Conservation (phyloP, 2,888 invertebrate genomes). For the Oxystoma pomonae region DNA sequence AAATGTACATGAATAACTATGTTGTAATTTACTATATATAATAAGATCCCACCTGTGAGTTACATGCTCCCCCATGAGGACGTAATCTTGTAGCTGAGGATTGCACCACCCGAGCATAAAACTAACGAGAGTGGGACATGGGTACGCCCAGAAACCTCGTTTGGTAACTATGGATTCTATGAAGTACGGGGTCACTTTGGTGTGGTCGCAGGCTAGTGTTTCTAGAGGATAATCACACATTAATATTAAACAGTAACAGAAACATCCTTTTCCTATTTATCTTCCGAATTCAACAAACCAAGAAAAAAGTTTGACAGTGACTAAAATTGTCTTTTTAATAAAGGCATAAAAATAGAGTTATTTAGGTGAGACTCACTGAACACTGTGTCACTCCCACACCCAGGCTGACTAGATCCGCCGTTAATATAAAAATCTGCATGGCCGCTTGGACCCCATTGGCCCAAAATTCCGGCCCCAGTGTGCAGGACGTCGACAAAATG, state of each 20-base stretch:
- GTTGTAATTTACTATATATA: no score
- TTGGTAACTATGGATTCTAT: constrained; percentile 81
- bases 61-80: constrained; percentile 83
- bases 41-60: constrained; percentile 73
- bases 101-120: constrained; percentile 82
- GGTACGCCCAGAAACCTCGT: constrained; percentile 80
- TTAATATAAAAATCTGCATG: constrained; percentile 89
- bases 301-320: neutral
- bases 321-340: no score
- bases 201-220: constrained; percentile 84
- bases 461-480: constrained; percentile 82
- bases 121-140: constrained; percentile 76
- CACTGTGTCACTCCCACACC: constrained; percentile 71
- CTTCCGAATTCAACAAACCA: constrained; percentile 1
- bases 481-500: constrained; percentile 80
- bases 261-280: neutral
- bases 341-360: no score
- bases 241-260: no score
- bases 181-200: constrained; percentile 86
- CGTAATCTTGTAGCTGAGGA: constrained; percentile 73
- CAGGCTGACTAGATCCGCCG: constrained; percentile 84
- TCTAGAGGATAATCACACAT: no score
- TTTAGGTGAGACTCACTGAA: constrained; percentile 25
- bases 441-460: constrained; percentile 86
- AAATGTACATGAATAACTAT: neutral